Conservation (phyloP, 2,797 vertebrate species). For the Gymnothorax reevesii region DNA sequence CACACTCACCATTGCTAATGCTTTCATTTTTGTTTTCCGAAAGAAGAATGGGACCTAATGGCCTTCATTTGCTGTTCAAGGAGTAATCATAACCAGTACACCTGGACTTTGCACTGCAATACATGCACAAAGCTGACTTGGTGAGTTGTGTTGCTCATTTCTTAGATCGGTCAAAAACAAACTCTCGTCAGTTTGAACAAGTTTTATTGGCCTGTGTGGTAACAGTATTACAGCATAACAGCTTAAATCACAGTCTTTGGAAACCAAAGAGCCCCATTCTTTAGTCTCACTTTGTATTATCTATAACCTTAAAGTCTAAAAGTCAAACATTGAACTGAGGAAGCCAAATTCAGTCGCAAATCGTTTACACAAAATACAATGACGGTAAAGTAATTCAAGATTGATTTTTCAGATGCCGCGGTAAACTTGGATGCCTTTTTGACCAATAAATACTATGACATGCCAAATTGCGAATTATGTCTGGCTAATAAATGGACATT, state of each 20-base stretch:
- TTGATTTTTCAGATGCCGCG: background rate
- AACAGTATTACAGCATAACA: background rate
- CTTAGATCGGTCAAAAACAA: background rate
- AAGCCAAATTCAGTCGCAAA: background rate
- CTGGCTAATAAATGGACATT: background rate
- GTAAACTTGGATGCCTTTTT: background rate
- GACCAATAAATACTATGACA: background rate
- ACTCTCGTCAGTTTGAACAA: background rate
- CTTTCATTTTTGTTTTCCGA: constrained; percentile 30
- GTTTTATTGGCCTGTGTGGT: background rate
- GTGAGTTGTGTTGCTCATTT: background rate
- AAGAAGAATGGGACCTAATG: constrained; percentile 35
- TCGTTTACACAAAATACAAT: background rate
- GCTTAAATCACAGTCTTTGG: background rate
- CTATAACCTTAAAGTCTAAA: background rate
- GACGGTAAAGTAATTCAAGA: background rate
- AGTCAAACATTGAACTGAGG: background rate
- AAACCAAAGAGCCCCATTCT: background rate
- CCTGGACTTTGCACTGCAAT: background rate
- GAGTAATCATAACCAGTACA: background rate
- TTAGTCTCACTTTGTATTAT: constrained; percentile 10
- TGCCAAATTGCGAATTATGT: background rate
- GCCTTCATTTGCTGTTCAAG: background rate
- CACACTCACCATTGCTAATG: constrained; percentile 57
- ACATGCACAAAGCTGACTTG: background rate